phyloP scores from a whole-genome alignment of 2,113 vertebrate species.

The Manacus vitellinus region DNA sequence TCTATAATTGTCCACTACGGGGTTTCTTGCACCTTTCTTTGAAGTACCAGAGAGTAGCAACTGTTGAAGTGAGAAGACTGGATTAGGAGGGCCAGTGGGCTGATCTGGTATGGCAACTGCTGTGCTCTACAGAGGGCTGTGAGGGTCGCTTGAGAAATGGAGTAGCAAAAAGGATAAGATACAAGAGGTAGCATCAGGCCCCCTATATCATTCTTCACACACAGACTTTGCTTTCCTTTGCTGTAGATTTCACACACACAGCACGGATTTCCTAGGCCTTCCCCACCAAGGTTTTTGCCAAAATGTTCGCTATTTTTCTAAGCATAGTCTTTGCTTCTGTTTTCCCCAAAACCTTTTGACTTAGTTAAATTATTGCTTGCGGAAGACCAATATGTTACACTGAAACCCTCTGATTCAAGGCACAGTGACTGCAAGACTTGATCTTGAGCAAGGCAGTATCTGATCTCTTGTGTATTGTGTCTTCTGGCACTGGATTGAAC shows the following conservation, averaged over 20 bases:
- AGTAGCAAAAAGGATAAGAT: neutral
- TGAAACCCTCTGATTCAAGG: neutral
- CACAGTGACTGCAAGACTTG: neutral
- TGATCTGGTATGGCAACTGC: neutral
- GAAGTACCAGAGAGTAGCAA: neutral
- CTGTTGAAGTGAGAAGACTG: neutral
- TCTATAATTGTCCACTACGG: conserved; percentile 28
- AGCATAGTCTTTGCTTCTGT: neutral
- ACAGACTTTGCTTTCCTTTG: neutral
- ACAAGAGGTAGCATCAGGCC: neutral
- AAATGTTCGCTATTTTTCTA: neutral
- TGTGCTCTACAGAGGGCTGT: neutral
- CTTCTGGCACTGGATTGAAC: neutral
- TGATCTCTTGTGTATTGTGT: neutral
- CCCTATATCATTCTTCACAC: neutral
- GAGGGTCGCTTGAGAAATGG: neutral
- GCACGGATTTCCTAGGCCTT: neutral
- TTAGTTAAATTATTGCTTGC: neutral
- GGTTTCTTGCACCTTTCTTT: conserved; percentile 43
- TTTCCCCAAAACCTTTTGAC: neutral
- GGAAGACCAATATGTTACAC: neutral
- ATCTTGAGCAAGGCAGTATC: neutral
- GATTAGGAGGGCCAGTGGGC: neutral
- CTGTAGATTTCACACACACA: neutral
- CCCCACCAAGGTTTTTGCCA: neutral